Conservation (phyloP, 2,113 vertebrate species). For the Melanerpes aurifrons region DNA sequence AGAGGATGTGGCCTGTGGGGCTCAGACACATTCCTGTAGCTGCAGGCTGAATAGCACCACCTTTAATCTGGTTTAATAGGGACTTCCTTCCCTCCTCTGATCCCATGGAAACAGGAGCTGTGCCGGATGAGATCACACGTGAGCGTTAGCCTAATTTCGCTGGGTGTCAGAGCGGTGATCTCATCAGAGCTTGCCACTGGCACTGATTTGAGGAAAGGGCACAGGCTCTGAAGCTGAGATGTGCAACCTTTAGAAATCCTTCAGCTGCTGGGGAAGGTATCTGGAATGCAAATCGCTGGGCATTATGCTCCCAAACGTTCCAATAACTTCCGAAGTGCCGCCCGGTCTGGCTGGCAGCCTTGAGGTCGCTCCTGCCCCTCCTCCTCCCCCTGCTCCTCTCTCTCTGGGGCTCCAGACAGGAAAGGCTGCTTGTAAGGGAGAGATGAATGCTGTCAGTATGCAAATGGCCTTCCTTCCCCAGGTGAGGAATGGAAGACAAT, state of each 20-base stretch:
- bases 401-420: neutral
- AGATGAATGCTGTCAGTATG: neutral
- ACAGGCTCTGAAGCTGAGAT: slow-evolving; percentile 1
- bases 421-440: neutral
- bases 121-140: slow-evolving; percentile 35
- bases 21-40: neutral
- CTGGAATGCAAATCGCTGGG: slow-evolving; percentile 41
- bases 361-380: neutral
- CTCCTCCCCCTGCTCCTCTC: neutral
- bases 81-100: slow-evolving; percentile 19
- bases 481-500: slow-evolving; percentile 5
- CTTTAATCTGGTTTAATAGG: slow-evolving; percentile 28
- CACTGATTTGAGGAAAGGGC: slow-evolving; percentile 57
- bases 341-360: slow-evolving; percentile 29
- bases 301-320: slow-evolving; percentile 46
- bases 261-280: neutral
- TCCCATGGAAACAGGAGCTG: neutral
- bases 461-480: neutral
- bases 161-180: slow-evolving; percentile 45
- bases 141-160: slow-evolving; percentile 32
- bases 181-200: slow-evolving; percentile 30
- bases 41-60: slow-evolving; percentile 35
- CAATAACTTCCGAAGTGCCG: slow-evolving; percentile 42
- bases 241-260: slow-evolving; percentile 9
- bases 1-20: neutral